phyloP scores from a whole-genome alignment of 2,888 invertebrate genomes.

The Rhingia rostrata region DNA sequence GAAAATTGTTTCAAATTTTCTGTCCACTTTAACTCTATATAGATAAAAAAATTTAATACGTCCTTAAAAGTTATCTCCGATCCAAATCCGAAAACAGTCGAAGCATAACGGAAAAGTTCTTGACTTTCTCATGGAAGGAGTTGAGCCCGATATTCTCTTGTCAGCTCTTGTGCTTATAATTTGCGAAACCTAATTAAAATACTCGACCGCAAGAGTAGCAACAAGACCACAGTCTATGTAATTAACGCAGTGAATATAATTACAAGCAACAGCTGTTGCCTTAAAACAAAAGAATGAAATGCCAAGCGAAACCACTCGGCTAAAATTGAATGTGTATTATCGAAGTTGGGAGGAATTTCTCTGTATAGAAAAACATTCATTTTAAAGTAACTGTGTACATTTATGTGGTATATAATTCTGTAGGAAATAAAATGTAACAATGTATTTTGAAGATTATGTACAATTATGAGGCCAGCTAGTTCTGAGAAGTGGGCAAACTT shows the following conservation, averaged over 20 bases:
- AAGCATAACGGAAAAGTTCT: slow-evolving; percentile 23
- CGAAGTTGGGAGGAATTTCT: slow-evolving; percentile 12
- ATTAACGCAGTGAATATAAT: slow-evolving; percentile 54
- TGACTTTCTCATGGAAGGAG: slow-evolving; percentile 23
- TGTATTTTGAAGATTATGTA: slow-evolving; percentile 17
- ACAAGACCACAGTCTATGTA: slow-evolving; percentile 26
- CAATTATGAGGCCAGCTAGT: slow-evolving; percentile 34
- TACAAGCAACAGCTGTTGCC: slow-evolving; percentile 49
- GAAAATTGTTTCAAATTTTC: too few relatives aligned
- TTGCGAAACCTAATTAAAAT: slow-evolving; percentile 63
- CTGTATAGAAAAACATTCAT: neutral
- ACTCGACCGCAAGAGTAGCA: slow-evolving; percentile 41
- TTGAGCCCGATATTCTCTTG: slow-evolving; percentile 29
- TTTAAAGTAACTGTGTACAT: neutral
- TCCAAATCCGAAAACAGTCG: slow-evolving; percentile 27
- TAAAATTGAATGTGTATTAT: slow-evolving; percentile 37
- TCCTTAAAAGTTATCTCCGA: neutral
- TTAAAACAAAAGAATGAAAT: slow-evolving; percentile 42
- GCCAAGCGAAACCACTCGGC: slow-evolving; percentile 36
- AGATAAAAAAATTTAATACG: neutral
- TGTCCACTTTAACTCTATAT: too few relatives aligned
- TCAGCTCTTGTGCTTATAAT: slow-evolving; percentile 16
- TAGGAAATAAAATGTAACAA: neutral
- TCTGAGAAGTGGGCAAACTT: slow-evolving; percentile 14
- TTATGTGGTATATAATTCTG: neutral